These are phyloP conservation scores for Coilia nasus DNA, from an alignment of 2,797 vertebrate species.

Conservation along the genomic window DNA sequence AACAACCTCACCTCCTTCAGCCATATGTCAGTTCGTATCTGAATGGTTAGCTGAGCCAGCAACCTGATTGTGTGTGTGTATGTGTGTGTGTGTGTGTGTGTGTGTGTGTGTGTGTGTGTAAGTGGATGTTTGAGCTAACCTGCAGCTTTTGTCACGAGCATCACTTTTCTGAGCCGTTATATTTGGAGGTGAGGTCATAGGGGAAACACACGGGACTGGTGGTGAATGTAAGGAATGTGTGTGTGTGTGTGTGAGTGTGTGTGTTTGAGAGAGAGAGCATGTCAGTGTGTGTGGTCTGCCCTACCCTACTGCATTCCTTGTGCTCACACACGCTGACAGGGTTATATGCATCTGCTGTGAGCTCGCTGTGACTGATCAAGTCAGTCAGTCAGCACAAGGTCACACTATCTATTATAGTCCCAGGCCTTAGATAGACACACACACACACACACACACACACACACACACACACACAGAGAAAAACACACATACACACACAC, in stretches of 20 bases:
- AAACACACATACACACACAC: neutral
- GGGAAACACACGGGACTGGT: neutral
- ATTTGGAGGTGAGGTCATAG: neutral
- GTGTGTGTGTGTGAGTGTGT: too few relatives aligned
- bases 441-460: neutral
- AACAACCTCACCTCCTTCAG: neutral
- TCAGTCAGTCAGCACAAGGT: slow-evolving; percentile 60
- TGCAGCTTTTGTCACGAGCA: neutral
- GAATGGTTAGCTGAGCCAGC: too few relatives aligned
- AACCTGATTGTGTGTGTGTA: neutral
- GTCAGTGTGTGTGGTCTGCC: too few relatives aligned
- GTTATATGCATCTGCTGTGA: slow-evolving; percentile 34
- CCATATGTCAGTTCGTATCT: neutral
- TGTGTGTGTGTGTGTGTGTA: neutral
- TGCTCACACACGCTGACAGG: too few relatives aligned
- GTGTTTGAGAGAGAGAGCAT: neutral
- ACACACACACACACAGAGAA: neutral
- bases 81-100: neutral
- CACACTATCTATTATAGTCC: slow-evolving; percentile 60
- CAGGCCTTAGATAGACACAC: slow-evolving; percentile 44
- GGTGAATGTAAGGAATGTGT: neutral
- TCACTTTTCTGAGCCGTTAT: slow-evolving; percentile 3
- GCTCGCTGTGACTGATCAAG: slow-evolving; percentile 62
- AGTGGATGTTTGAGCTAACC: neutral
- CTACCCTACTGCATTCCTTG: too few relatives aligned